phyloP scores from a whole-genome alignment of 2,888 invertebrate genomes.

The Polydrusus pterygomalis region DNA sequence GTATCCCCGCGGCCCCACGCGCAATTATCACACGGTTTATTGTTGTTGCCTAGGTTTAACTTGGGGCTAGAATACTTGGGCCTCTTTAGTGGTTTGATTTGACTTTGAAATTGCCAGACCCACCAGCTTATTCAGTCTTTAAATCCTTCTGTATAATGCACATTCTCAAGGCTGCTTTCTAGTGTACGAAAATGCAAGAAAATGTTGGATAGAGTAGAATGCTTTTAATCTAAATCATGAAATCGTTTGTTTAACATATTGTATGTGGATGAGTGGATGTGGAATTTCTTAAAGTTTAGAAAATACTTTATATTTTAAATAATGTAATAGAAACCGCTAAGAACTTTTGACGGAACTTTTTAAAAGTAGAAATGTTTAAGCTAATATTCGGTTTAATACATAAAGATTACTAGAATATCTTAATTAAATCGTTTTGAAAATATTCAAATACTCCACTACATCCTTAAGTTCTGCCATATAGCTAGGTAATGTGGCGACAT shows the following conservation, averaged over 20 bases:
- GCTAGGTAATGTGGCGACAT: too few relatives aligned
- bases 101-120: conserved; percentile 69
- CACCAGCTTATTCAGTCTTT: conserved; percentile 31
- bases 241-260: neutral
- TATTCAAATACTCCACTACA: too few relatives aligned
- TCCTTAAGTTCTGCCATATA: too few relatives aligned
- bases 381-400: too few relatives aligned
- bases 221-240: neutral
- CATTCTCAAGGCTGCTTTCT: neutral
- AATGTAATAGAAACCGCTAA: too few relatives aligned
- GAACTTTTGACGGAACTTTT: too few relatives aligned
- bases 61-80: conserved; percentile 69
- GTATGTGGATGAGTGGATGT: too few relatives aligned
- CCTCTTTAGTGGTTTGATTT: conserved; percentile 70
- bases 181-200: neutral
- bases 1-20: conserved; percentile 61
- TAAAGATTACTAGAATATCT: too few relatives aligned
- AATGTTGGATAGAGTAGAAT: neutral
- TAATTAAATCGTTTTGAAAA: too few relatives aligned
- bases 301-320: too few relatives aligned
- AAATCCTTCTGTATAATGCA: conserved; percentile 30
- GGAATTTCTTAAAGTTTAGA: too few relatives aligned
- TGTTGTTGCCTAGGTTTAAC: conserved; percentile 71
- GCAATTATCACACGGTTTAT: conserved; percentile 72
- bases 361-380: too few relatives aligned